Conservation (phyloP, 2,888 invertebrate species). For the Ecdyonurus torrentis region DNA sequence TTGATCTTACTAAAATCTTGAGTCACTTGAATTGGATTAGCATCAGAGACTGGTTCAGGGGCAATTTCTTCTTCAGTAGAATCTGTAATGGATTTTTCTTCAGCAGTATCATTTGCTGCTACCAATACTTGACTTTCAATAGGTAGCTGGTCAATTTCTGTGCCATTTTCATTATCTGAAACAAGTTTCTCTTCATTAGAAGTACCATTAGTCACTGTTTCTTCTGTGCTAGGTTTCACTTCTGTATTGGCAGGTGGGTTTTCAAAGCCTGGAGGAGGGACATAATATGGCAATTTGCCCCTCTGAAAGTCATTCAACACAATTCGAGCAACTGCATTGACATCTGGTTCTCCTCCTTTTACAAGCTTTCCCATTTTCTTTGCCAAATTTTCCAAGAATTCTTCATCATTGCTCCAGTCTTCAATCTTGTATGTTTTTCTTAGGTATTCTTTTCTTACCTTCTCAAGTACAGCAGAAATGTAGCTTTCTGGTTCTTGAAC, state of each 20-base stretch:
- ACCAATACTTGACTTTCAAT: no score
- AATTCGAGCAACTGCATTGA: conserved; percentile 77
- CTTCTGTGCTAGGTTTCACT: conserved; percentile 1
- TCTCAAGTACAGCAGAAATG: conserved; percentile 64
- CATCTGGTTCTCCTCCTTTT: conserved; percentile 95
- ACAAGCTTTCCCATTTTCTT: conserved; percentile 72
- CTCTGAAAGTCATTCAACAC: conserved; percentile 98
- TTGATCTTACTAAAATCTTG: conserved; percentile 71
- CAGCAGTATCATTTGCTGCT: conserved; percentile 4
- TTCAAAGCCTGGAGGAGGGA: conserved; percentile 70
- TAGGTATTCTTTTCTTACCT: conserved; percentile 80
- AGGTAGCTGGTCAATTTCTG: conserved; percentile 9
- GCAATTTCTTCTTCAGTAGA: conserved; percentile 27
- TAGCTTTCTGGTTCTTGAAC: conserved; percentile 92
- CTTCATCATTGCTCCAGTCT: conserved; percentile 61
- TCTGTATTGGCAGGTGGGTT: conserved; percentile 36
- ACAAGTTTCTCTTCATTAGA: background rate
- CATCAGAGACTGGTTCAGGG: conserved; percentile 20
- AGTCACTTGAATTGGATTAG: conserved; percentile 37
- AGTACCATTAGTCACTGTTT: background rate
- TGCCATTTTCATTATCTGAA: background rate
- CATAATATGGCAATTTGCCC: conserved; percentile 91
- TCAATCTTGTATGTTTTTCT: conserved; percentile 76
- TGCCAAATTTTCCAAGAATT: conserved; percentile 87
- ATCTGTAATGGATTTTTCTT: conserved; percentile 18